These are phyloP conservation scores for Metridium senile DNA, from an alignment of 92 coral and sea anemone genomes.

Conservation along the genomic window DNA sequence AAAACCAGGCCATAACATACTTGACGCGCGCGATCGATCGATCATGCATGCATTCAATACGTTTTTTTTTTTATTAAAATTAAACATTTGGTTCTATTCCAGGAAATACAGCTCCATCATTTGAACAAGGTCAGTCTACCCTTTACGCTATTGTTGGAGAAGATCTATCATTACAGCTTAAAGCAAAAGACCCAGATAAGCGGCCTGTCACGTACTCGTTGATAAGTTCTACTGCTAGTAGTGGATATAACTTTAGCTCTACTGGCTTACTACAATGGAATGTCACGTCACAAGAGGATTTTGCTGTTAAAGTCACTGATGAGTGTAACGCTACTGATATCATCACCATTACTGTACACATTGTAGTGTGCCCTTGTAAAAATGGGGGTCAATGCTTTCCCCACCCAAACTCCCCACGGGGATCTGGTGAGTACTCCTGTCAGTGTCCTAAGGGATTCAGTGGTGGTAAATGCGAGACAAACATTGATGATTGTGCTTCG, in stretches of 20 bases:
- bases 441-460: neutral
- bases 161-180: neutral
- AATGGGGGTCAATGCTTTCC: neutral
- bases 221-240: neutral
- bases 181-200: neutral
- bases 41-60: neutral
- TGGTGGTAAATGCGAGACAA: neutral
- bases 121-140: slow-evolving; percentile 4
- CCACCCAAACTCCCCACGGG: neutral
- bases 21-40: too few relatives aligned
- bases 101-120: slow-evolving; percentile 44
- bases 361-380: slow-evolving; percentile 30
- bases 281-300: slow-evolving; percentile 24
- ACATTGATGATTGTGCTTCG: neutral
- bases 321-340: slow-evolving; percentile 55
- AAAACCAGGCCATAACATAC: too few relatives aligned
- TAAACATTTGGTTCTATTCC: too few relatives aligned
- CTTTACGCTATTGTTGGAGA: slow-evolving; percentile 18
- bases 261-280: slow-evolving; percentile 47
- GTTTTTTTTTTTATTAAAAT: too few relatives aligned
- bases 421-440: neutral
- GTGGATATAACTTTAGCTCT: slow-evolving; percentile 15
- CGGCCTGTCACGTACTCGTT: slow-evolving; percentile 34
- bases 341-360: slow-evolving; percentile 31
- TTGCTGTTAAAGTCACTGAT: slow-evolving; percentile 63